phyloP scores from a whole-genome alignment of 2,888 invertebrate species.

The Apamea monoglypha region DNA sequence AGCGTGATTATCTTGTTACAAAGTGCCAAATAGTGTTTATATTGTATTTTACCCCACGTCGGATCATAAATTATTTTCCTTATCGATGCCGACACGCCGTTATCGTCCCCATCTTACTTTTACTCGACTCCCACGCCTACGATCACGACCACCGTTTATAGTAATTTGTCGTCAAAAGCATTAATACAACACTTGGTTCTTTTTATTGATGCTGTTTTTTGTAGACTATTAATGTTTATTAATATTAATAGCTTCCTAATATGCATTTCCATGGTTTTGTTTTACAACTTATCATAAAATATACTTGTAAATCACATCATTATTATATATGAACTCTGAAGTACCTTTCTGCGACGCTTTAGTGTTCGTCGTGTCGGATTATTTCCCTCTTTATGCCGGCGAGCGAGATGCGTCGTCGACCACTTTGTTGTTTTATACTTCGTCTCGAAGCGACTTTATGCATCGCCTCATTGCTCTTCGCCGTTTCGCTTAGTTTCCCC shows the following conservation, averaged over 20 bases:
- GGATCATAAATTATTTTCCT: slow-evolving; percentile 78
- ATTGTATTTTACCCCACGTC: slow-evolving; percentile 70
- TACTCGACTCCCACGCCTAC: slow-evolving; percentile 79
- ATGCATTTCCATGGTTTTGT: slow-evolving; percentile 53
- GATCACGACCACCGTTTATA: slow-evolving; percentile 79
- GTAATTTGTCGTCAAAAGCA: slow-evolving; percentile 80
- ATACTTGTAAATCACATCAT: slow-evolving; percentile 80
- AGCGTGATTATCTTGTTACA: slow-evolving; percentile 63
- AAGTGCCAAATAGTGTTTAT: slow-evolving; percentile 65
- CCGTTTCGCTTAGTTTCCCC: slow-evolving; percentile 87
- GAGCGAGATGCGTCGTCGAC: slow-evolving; percentile 86
- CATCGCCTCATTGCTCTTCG: slow-evolving; percentile 89
- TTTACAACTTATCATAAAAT: slow-evolving; percentile 72
- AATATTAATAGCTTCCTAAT: slow-evolving; percentile 35
- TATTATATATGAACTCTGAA: slow-evolving; percentile 84
- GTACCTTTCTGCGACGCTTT: slow-evolving; percentile 77
- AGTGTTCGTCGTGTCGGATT: slow-evolving; percentile 84
- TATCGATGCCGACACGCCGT: slow-evolving; percentile 79
- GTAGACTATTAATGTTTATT: slow-evolving; percentile 52
- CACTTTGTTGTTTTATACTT: slow-evolving; percentile 90
- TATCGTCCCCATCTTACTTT: slow-evolving; percentile 81
- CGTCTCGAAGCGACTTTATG: slow-evolving; percentile 87
- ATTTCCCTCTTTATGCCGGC: slow-evolving; percentile 85
- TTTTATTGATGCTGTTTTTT: slow-evolving; percentile 71
- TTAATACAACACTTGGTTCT: slow-evolving; percentile 74